phyloP scores from a whole-genome alignment of 2,888 invertebrate species.

The Nycteola revayana region DNA sequence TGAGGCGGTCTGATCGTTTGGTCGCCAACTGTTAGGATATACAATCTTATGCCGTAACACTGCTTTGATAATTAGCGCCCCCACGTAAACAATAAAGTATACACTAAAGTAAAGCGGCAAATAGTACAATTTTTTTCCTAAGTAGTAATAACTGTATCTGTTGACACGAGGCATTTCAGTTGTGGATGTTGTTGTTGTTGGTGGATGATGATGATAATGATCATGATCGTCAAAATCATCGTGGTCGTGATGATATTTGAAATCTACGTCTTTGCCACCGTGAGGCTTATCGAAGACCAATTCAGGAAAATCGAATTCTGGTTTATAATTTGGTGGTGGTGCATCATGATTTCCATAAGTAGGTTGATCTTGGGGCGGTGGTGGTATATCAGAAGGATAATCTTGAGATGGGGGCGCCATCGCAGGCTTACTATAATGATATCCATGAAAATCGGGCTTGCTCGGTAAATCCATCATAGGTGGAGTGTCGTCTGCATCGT shows the following conservation, averaged over 20 bases:
- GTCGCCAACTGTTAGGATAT: constrained; percentile 80
- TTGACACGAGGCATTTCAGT: constrained; percentile 82
- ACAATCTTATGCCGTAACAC: constrained; percentile 87
- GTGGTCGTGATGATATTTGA: constrained; percentile 56
- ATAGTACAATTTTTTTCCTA: constrained; percentile 89
- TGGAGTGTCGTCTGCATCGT: constrained; percentile 40
- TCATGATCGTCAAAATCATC: constrained; percentile 46
- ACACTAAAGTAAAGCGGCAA: constrained; percentile 89
- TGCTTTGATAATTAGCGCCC: constrained; percentile 86
- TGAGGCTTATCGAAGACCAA: constrained; percentile 59
- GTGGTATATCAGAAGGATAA: constrained; percentile 19
- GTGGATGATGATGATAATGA: constrained; percentile 44
- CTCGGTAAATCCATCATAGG: constrained; percentile 34
- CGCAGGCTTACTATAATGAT: constrained; percentile 53
- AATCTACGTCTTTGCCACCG: constrained; percentile 48
- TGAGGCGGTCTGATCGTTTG: constrained; percentile 58
- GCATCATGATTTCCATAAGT: constrained; percentile 50
- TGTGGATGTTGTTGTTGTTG: constrained; percentile 64
- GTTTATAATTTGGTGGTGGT: constrained; percentile 32
- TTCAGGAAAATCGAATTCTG: constrained; percentile 59
- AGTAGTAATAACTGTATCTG: constrained; percentile 87
- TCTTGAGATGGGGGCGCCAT: constrained; percentile 36
- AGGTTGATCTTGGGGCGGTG: constrained; percentile 32
- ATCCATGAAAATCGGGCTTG: constrained; percentile 58
- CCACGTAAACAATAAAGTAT: constrained; percentile 86